Percentiles rank a stretch among this genome's conserved stretches.
phyloP scores from a whole-genome alignment of 2,888 invertebrate genomes.

The Blastobasis lacticolella region DNA sequence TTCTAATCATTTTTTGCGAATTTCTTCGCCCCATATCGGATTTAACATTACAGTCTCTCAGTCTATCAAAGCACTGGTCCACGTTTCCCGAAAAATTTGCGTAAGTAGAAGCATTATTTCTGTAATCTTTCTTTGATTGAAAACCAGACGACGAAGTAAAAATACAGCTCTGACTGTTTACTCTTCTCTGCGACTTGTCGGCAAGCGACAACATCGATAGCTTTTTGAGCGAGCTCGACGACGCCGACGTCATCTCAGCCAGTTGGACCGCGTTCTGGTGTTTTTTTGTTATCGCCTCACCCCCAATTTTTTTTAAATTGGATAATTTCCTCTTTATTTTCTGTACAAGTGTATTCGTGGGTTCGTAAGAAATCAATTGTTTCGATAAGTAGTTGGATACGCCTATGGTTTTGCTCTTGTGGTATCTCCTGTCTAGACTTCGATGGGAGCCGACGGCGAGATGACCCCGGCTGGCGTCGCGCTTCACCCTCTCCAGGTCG shows the following conservation, averaged over 20 bases:
- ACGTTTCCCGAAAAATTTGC: conserved; percentile 67
- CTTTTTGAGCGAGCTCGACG: conserved; percentile 60
- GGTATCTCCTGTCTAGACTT: conserved; percentile 64
- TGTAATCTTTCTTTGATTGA: conserved; percentile 54
- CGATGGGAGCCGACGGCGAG: conserved; percentile 55
- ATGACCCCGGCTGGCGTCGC: conserved; percentile 50
- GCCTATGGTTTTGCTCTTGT: conserved; percentile 61
- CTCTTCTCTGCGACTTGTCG: conserved; percentile 58
- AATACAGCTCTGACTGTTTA: conserved; percentile 62
- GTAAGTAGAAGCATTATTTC: conserved; percentile 54
- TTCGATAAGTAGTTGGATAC: conserved; percentile 67
- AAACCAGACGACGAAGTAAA: conserved; percentile 47
- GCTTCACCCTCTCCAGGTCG: conserved; percentile 61
- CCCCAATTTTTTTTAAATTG: conserved; percentile 66
- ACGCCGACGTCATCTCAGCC: conserved; percentile 63
- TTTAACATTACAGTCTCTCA: conserved; percentile 46
- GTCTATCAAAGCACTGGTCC: conserved; percentile 66
- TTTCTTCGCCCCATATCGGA: conserved; percentile 36
- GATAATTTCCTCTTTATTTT: conserved; percentile 69
- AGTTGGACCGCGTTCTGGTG: conserved; percentile 65
- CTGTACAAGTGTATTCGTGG: conserved; percentile 62
- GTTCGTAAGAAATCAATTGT: conserved; percentile 67
- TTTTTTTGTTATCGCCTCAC: conserved; percentile 63
- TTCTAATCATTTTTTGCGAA: conserved; percentile 48
- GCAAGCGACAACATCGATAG: conserved; percentile 62